Conservation (phyloP, 2,797 vertebrate genomes). For the Cercopithecus diana region DNA sequence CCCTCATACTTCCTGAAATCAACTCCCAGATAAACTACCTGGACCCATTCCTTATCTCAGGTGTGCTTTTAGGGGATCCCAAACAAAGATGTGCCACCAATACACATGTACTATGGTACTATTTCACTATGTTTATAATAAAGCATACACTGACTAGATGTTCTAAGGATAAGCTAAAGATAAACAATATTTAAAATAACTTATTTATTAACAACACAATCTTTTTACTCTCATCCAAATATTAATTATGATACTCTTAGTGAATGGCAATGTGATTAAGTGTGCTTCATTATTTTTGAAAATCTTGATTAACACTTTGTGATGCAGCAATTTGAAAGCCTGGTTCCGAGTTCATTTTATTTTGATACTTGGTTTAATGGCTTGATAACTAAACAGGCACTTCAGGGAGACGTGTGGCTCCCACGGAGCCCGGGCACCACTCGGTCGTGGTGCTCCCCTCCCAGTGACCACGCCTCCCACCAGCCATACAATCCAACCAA, state of each 20-base stretch:
- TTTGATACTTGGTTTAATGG: conserved; percentile 11
- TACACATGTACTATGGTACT: neutral
- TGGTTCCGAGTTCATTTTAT: conserved; percentile 46
- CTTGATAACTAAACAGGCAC: neutral
- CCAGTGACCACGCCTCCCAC: neutral
- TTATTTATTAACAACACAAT: conserved; percentile 57
- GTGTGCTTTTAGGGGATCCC: neutral
- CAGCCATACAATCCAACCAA: accelerated
- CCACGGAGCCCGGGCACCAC: neutral
- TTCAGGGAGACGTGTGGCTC: neutral
- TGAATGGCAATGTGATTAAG: conserved; percentile 59
- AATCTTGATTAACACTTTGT: conserved; percentile 57
- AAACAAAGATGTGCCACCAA: neutral
- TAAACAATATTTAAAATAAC: conserved; percentile 63
- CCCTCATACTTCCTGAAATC: neutral
- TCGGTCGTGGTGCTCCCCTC: accelerated
- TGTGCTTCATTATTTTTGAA: conserved; percentile 61
- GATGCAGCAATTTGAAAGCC: conserved; percentile 37
- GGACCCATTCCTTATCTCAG: neutral
- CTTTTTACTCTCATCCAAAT: conserved; percentile 52
- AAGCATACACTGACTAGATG: neutral
- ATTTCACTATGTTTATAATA: neutral
- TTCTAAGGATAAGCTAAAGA: neutral
- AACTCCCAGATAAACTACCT: neutral
- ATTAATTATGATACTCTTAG: conserved; percentile 61